Evolutionary conservation across 2,797 vertebrate genomes (phyloP).

Genomic region (Ataeniobius toweri): DNA sequence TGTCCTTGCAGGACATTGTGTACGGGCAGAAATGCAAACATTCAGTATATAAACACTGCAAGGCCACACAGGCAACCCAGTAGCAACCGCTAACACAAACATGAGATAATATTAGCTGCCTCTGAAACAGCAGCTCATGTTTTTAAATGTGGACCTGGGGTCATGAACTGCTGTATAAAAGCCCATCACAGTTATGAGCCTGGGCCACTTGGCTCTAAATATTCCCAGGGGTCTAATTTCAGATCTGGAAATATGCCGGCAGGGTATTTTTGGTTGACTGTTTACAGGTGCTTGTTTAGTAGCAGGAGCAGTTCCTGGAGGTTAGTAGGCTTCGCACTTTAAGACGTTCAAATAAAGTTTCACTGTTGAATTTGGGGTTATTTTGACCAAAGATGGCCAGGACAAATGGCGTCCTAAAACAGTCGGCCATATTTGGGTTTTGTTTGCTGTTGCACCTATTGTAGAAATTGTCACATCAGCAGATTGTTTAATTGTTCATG

Average conservation of each 20-base stretch:
- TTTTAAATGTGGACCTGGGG: conserved; percentile 65
- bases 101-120: conserved; percentile 69
- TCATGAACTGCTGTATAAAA: conserved; percentile 74
- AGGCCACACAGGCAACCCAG: conserved; percentile 44
- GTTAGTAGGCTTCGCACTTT: conserved; percentile 72
- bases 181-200: conserved; percentile 59
- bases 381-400: conserved; percentile 48
- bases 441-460: conserved; percentile 5
- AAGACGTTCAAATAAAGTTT: conserved; percentile 68
- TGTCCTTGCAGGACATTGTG: conserved; percentile 29
- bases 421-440: conserved; percentile 30
- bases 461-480: conserved; percentile 8
- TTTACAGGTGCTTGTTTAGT: conserved; percentile 72
- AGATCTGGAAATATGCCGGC: conserved; percentile 67
- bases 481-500: conserved; percentile 12
- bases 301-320: conserved; percentile 60
- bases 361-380: conserved; percentile 60
- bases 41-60: conserved; percentile 40
- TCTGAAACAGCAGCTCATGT: conserved; percentile 69
- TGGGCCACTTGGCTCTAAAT: conserved; percentile 62
- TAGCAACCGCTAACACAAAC: conserved; percentile 62
- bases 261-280: conserved; percentile 70
- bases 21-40: conserved; percentile 38
- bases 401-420: conserved; percentile 24
- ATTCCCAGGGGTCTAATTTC: conserved; percentile 61